A percentile compares a stretch with the other conserved stretches of the same genome.
Conservation (phyloP, 2,797 vertebrate species). For the Coendou prehensilis region DNA sequence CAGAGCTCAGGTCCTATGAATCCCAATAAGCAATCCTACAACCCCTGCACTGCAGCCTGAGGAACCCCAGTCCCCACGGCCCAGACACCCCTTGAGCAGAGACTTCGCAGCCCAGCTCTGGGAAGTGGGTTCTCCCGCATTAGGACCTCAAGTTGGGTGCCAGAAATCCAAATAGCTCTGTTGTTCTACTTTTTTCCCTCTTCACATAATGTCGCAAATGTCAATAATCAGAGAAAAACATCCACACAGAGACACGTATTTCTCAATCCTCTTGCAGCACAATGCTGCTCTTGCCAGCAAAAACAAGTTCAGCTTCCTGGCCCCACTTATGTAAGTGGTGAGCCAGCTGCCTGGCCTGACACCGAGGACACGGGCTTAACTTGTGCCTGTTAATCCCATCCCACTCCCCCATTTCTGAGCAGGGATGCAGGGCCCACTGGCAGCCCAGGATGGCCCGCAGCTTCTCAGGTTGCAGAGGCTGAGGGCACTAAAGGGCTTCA, state of each 20-base stretch:
- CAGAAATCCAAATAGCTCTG: not conserved
- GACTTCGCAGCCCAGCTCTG: not conserved
- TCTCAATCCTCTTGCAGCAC: conserved; percentile 69
- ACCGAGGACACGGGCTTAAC: not conserved
- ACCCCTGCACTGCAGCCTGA: not conserved
- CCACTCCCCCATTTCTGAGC: not conserved
- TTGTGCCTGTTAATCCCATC: conserved; percentile 51
- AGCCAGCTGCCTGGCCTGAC: not conserved
- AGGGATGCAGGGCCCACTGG: not conserved
- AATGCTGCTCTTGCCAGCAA: conserved; percentile 69
- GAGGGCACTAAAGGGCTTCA: not conserved
- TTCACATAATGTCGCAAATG: conserved; percentile 59
- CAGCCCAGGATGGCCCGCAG: not conserved
- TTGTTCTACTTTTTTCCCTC: not conserved
- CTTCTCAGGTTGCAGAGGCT: not conserved
- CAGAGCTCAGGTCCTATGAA: not conserved
- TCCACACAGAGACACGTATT: not conserved
- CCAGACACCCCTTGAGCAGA: not conserved
- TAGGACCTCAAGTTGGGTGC: not conserved
- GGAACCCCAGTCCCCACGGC: not conserved
- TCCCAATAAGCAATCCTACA: not conserved
- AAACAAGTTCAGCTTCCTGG: conserved; percentile 78
- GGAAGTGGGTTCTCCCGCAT: not conserved
- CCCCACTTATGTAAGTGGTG: conserved; percentile 71
- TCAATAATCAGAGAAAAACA: conserved; percentile 73